These are phyloP conservation scores for Dufourea novaeangliae DNA, from an alignment of 1,140 invertebrate genomes.

Conservation along the genomic window DNA sequence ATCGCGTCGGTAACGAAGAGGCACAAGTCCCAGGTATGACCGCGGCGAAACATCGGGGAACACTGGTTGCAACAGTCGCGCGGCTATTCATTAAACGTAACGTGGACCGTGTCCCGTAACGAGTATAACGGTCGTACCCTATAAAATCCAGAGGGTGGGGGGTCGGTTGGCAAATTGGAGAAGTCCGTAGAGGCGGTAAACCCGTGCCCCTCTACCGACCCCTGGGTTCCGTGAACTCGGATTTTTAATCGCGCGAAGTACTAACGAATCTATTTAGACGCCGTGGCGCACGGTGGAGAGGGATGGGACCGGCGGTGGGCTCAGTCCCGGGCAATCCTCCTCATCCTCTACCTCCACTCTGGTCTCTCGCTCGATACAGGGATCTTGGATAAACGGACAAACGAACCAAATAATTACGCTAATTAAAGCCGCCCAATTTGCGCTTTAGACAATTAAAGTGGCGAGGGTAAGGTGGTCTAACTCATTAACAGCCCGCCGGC, in stretches of 20 bases:
- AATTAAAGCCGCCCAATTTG: conserved; percentile 81
- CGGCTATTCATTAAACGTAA: conserved; percentile 29
- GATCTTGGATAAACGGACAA: conserved; percentile 72
- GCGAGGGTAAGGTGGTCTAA: conserved; percentile 70
- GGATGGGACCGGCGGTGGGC: too few species aligned
- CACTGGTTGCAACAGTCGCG: neutral
- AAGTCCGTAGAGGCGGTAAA: conserved; percentile 20
- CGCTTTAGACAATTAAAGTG: conserved; percentile 79
- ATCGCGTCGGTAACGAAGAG: neutral
- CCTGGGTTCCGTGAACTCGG: conserved; percentile 40
- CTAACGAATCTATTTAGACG: conserved; percentile 67
- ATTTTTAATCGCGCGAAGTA: conserved; percentile 65
- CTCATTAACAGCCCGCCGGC: conserved; percentile 71
- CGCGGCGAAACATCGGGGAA: neutral
- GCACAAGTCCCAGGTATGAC: neutral
- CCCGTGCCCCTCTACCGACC: neutral
- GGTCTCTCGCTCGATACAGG: conserved; percentile 66
- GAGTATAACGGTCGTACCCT: neutral
- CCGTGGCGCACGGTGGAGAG: neutral
- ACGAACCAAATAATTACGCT: conserved; percentile 80
- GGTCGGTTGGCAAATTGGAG: conserved; percentile 23
- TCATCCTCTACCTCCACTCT: too few species aligned
- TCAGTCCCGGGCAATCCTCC: neutral
- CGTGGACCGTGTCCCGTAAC: neutral
- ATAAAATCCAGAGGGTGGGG: neutral